phyloP scores from a whole-genome alignment of 37 sponge, comb jelly and placozoan species.

The Crambe crambe region DNA sequence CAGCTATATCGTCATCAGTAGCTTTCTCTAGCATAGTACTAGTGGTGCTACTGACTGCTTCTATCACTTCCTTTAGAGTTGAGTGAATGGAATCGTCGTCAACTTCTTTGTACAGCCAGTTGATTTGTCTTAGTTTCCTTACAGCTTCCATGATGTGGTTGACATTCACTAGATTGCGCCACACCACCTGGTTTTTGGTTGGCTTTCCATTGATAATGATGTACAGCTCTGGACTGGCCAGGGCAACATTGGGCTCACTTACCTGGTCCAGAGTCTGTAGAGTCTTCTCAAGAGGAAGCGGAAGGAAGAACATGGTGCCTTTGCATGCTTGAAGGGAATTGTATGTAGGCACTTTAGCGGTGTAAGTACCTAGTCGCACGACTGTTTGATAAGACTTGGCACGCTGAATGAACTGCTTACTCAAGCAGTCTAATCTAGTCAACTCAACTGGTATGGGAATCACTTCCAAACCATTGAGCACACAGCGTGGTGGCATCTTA shows the following conservation, averaged over 20 bases:
- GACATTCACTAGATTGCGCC: slow-evolving; percentile 47
- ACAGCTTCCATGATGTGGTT: slow-evolving; percentile 31
- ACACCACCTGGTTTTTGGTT: slow-evolving; percentile 39
- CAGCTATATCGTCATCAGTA: slow-evolving; percentile 24
- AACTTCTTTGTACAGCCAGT: slow-evolving; percentile 63
- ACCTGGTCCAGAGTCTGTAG: slow-evolving; percentile 34
- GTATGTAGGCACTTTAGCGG: slow-evolving; percentile 49
- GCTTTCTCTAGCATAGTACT: slow-evolving; percentile 52
- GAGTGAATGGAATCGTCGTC: slow-evolving; percentile 41
- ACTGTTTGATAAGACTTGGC: slow-evolving; percentile 68
- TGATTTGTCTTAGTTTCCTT: slow-evolving; percentile 24
- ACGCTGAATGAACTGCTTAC: slow-evolving; percentile 53
- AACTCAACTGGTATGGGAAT: slow-evolving; percentile 51
- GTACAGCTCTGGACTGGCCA: slow-evolving; percentile 41
- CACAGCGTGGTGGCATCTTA: slow-evolving; percentile 56
- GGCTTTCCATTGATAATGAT: slow-evolving; percentile 43
- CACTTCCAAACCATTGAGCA: slow-evolving; percentile 61
- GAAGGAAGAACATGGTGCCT: slow-evolving; percentile 52
- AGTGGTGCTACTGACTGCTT: slow-evolving; percentile 18
- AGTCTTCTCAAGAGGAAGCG: slow-evolving; percentile 52
- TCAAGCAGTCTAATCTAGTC: slow-evolving; percentile 31
- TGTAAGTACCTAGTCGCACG: slow-evolving; percentile 56
- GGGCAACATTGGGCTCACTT: too few relatives aligned
- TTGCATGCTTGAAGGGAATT: slow-evolving; percentile 49
- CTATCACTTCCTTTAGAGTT: slow-evolving; percentile 37